A percentile compares a stretch with the other conserved stretches of the same genome.
These are phyloP conservation scores for Clepsis dumicolana DNA, from an alignment of 2,888 invertebrate genomes.

Conservation along the genomic window DNA sequence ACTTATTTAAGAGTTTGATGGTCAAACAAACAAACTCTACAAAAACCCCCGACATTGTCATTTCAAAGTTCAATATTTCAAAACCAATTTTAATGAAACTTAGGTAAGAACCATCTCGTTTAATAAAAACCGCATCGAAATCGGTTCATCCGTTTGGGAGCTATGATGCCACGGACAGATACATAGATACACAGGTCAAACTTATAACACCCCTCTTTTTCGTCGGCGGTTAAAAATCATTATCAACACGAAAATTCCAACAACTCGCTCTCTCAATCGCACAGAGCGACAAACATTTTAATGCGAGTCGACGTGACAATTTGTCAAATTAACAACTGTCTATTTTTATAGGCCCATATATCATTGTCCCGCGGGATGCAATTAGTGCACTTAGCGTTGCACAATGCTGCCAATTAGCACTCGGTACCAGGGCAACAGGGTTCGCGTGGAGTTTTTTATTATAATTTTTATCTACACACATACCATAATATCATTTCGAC, in stretches of 20 bases:
- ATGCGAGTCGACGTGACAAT: conserved; percentile 34
- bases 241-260: neutral
- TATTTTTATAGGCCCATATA: conserved; percentile 48
- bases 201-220: too few relatives aligned
- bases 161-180: too few relatives aligned
- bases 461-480: neutral
- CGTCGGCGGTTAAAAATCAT: too few relatives aligned
- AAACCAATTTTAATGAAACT: too few relatives aligned
- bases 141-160: too few relatives aligned
- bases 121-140: too few relatives aligned
- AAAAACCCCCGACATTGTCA: too few relatives aligned
- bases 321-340: conserved; percentile 45
- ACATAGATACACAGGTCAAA: too few relatives aligned
- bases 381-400: conserved; percentile 56
- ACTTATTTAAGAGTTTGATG: neutral
- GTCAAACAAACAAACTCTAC: too few relatives aligned
- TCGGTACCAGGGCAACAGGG: conserved; percentile 40
- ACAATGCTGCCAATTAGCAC: conserved; percentile 58
- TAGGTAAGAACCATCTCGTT: too few relatives aligned
- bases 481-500: too few relatives aligned
- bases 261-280: conserved; percentile 15
- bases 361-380: conserved; percentile 53
- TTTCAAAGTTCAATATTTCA: too few relatives aligned
- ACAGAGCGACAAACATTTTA: conserved; percentile 33
- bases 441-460: conserved; percentile 25